Conservation (phyloP, 2,888 invertebrate genomes). For the Plebejus anna region DNA sequence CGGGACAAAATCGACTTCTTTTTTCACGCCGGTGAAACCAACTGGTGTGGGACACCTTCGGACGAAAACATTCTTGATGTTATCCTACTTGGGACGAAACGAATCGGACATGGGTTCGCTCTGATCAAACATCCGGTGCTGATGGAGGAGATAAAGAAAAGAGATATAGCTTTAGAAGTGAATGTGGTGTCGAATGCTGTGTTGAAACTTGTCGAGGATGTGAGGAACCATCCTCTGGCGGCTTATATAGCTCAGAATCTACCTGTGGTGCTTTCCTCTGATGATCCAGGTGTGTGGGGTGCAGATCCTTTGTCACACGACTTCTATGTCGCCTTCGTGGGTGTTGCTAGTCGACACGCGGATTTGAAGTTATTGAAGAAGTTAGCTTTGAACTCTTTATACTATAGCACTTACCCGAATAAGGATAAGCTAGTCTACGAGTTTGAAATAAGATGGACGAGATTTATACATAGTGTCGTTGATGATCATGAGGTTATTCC, state of each 20-base stretch:
- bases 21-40: slow-evolving; percentile 91
- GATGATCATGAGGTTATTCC: background rate
- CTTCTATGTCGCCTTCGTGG: slow-evolving; percentile 89
- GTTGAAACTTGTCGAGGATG: slow-evolving; percentile 83
- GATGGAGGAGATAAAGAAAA: slow-evolving; percentile 77
- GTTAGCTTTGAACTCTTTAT: slow-evolving; percentile 86
- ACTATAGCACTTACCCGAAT: slow-evolving; percentile 81
- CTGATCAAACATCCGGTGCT: slow-evolving; percentile 85
- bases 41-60: slow-evolving; percentile 83
- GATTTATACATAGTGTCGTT: slow-evolving; percentile 51
- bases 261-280: slow-evolving; percentile 87
- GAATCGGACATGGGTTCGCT: slow-evolving; percentile 90
- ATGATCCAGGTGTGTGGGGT: slow-evolving; percentile 89
- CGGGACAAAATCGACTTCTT: slow-evolving; percentile 81
- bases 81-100: slow-evolving; percentile 83
- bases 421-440: slow-evolving; percentile 59
- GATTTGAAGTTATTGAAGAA: slow-evolving; percentile 87
- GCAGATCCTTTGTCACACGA: slow-evolving; percentile 84
- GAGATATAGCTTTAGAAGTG: slow-evolving; percentile 85
- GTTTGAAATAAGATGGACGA: slow-evolving; percentile 66
- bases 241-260: slow-evolving; percentile 82
- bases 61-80: slow-evolving; percentile 90
- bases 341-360: slow-evolving; percentile 83
- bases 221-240: slow-evolving; percentile 87
- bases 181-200: slow-evolving; percentile 90